Evolutionary conservation across 2,888 invertebrate genomes (phyloP), one percentile per base, ranked within the genome.

Genomic region (Tinea trinotella): DNA sequence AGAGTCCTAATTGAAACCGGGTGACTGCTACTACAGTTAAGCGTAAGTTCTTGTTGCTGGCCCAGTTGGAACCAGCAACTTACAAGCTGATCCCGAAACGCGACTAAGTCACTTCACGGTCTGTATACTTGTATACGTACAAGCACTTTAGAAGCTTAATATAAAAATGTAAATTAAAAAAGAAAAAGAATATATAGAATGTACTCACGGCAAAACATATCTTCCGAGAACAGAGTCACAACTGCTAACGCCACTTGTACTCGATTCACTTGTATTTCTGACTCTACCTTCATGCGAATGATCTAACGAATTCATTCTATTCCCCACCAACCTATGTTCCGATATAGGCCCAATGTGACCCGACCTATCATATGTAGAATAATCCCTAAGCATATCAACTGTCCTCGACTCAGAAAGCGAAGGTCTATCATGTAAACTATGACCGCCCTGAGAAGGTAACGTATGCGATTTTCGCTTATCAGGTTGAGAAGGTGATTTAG

Each of bases 231-330:
- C 90, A 1, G 93, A 94, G 71, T 94, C 94, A 63, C 91, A 92
- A 55, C 94, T 94, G 74, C 93, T 93, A 17, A 94, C 91, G 40
- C 94, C 94, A 58, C 93, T 94, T 0, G 93, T 93, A 56, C 92
- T 92, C 1, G 93, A 93, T 67, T 94, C 94, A n/a, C 86, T 86
- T 0, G 82, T 86, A 57, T 87, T 84, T 57, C 86, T 71, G 30
- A 83, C 79, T 52, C 87, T 64, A 1, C 82, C 83, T 57, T 87
- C 86, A 34, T 77, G 1, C 1, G 74, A 66, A 49, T 81, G 74
- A 10, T 87, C 86, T 44, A 81, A 57, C 0, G 84, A 83, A 56
- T 79, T 83, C 70, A 82, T 75, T 57, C 84, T 67, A 0, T 75
- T 76, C 24, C 77, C 65, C 50, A 75, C 22, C 36, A 76, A 60